Percentiles rank a stretch among this genome's conserved stretches.
Evolutionary conservation across 1,140 invertebrate species (phyloP).

Genomic region (Lepeophtheirus salmonis): DNA sequence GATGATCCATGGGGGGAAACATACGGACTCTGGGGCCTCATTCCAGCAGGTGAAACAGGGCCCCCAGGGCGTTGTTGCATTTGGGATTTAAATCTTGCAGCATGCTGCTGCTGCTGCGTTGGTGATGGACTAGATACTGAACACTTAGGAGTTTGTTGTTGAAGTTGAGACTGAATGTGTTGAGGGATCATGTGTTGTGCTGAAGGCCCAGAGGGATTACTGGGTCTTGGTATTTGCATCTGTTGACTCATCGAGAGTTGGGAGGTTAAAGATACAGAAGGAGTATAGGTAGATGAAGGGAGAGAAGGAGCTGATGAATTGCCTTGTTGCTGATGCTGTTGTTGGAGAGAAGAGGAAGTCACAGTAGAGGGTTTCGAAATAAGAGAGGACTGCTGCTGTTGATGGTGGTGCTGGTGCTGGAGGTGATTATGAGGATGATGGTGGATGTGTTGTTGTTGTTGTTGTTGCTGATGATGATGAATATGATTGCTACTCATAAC

Average conservation of each 20-base stretch:
- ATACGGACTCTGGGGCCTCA: background rate
- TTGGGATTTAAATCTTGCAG: background rate
- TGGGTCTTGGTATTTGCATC: background rate
- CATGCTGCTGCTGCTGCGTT: constrained; percentile 1
- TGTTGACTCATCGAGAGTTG: background rate
- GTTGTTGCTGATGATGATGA: constrained; percentile 9
- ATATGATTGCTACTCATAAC: background rate
- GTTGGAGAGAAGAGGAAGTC: too few species aligned
- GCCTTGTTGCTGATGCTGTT: background rate
- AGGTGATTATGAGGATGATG: constrained; percentile 1
- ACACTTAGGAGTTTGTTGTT: background rate
- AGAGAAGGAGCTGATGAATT: too few species aligned
- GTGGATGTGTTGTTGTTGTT: constrained; percentile 2
- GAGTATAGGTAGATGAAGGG: background rate
- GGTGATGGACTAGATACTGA: background rate
- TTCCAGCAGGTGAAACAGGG: background rate
- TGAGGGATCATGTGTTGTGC: background rate
- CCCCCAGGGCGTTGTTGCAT: background rate
- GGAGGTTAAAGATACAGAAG: too few species aligned
- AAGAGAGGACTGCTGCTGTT: background rate
- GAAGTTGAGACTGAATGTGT: background rate
- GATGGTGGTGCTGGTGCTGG: constrained; percentile 1
- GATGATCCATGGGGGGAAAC: background rate
- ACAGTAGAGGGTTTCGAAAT: too few species aligned
- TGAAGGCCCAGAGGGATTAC: background rate